phyloP scores from a whole-genome alignment of 1,140 invertebrate species.

The Apis laboriosa region DNA sequence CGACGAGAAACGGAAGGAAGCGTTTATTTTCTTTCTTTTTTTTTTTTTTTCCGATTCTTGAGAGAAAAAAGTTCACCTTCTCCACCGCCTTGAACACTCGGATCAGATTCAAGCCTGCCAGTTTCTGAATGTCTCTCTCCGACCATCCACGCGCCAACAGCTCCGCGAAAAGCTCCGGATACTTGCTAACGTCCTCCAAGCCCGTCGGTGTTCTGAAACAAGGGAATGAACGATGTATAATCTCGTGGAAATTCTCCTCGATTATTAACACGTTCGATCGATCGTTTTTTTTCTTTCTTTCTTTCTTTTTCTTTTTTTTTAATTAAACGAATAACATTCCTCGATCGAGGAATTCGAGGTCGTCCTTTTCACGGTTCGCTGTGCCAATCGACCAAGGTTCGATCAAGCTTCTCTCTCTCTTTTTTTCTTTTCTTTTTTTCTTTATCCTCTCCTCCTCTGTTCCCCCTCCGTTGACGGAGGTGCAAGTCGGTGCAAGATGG shows the following conservation, averaged over 20 bases:
- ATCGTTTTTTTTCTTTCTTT: background rate
- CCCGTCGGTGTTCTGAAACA: constrained; percentile 85
- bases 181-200: constrained; percentile 92
- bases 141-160: constrained; percentile 87
- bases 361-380: no score
- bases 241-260: background rate
- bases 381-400: background rate
- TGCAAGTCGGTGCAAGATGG: background rate
- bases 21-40: background rate
- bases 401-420: background rate
- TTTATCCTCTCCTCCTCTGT: no score
- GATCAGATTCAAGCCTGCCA: constrained; percentile 89
- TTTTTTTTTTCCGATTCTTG: background rate
- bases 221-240: background rate
- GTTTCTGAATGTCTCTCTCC: constrained; percentile 87
- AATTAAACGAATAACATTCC: no score
- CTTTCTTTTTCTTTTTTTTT: background rate
- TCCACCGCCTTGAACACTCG: constrained; percentile 89
- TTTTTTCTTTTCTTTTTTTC: background rate
- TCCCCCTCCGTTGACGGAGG: background rate
- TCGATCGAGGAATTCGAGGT: no score
- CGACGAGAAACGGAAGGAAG: background rate
- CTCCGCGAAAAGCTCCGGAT: constrained; percentile 88
- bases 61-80: constrained; percentile 80
- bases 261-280: background rate